phyloP scores from a whole-genome alignment of 2,888 invertebrate species.

The Tachina grossa region DNA sequence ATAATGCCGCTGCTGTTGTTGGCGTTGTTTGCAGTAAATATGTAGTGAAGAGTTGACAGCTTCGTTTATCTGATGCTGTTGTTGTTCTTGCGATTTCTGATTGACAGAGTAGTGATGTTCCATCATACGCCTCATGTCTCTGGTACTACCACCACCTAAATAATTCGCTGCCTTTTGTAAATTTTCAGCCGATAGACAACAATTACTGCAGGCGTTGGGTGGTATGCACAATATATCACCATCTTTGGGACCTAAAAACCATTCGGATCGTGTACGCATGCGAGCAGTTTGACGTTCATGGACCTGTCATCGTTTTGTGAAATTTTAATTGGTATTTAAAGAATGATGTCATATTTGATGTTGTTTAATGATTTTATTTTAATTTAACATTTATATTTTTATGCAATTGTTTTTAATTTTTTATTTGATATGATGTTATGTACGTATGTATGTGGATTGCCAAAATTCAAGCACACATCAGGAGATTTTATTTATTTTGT shows the following conservation, averaged over 20 bases:
- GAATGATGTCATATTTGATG: slow-evolving; percentile 57
- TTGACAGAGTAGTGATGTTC: slow-evolving; percentile 53
- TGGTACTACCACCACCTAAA: slow-evolving; percentile 79
- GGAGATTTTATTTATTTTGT: slow-evolving; percentile 52
- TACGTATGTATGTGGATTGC: slow-evolving; percentile 24
- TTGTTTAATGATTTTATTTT: slow-evolving; percentile 38
- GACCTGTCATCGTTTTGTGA: slow-evolving; percentile 85
- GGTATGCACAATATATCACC: slow-evolving; percentile 77
- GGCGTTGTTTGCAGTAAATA: slow-evolving; percentile 77
- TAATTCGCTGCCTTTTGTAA: slow-evolving; percentile 72
- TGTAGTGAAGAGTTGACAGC: slow-evolving; percentile 70
- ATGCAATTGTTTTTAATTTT: slow-evolving; percentile 37
- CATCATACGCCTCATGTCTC: slow-evolving; percentile 74
- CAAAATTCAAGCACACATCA: slow-evolving; percentile 68
- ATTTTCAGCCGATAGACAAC: slow-evolving; percentile 75
- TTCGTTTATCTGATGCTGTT: slow-evolving; percentile 53
- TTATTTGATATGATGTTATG: not conserved
- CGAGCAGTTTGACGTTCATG: slow-evolving; percentile 98
- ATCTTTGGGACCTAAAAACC: slow-evolving; percentile 89
- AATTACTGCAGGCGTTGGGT: slow-evolving; percentile 80
- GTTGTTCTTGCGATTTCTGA: slow-evolving; percentile 36
- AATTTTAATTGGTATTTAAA: slow-evolving; percentile 72
- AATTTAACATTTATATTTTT: slow-evolving; percentile 13
- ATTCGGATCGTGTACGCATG: slow-evolving; percentile 98
- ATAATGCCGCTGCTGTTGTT: slow-evolving; percentile 75